Evolutionary conservation across 2,113 vertebrate genomes (phyloP), one percentile per base, ranked within the genome.

Genomic region (Sporophila hypoxantha): DNA sequence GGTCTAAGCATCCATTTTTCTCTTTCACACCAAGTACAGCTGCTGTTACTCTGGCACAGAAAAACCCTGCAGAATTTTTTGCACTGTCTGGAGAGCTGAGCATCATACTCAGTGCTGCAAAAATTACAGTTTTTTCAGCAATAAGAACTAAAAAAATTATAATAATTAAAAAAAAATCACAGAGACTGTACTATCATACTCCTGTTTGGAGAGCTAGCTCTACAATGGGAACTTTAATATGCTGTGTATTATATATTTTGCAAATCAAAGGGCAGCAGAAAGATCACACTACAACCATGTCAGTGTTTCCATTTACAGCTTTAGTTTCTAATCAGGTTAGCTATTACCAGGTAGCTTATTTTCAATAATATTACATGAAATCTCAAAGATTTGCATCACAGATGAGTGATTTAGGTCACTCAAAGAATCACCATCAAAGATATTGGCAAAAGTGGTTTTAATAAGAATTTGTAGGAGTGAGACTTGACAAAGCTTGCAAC

Each of bases 11-110:
- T 56, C 59, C 70, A 89, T 56, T 83, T 92, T 71, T 71, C 83
- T 76, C 82, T 67, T 68, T 79, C 56, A 82, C 25, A 52, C 44
- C 56, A 83, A 2, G 25, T 32, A 79, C 42, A 94, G 80, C 89
- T 93, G 94, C 73, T 92, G 60, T 56, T 85, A 87, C 53, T 74
- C 36, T 44, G 46, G 73, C 59, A 68, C 47, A 92, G 46, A 83
- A 89, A 92, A 91, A 46, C 3, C 20, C 22, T 20, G 37, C 29
- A 37, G 2, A 52, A 17, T 5, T 52, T 65, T 85, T 69, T 21
- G 37, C 17, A 79, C 0, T 64, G 59, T 26, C 16, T 53, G 21
- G 19, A 78, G 22, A 78, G 29, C 23, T 29, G 32, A 44, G 55
- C 23, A 13, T 57, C 61, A 41, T 14, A 65, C 3, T 61, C 30